Base-by-base conservation (phyloP, 2,888 invertebrate genomes). In the Hydriomena furcata region DNA sequence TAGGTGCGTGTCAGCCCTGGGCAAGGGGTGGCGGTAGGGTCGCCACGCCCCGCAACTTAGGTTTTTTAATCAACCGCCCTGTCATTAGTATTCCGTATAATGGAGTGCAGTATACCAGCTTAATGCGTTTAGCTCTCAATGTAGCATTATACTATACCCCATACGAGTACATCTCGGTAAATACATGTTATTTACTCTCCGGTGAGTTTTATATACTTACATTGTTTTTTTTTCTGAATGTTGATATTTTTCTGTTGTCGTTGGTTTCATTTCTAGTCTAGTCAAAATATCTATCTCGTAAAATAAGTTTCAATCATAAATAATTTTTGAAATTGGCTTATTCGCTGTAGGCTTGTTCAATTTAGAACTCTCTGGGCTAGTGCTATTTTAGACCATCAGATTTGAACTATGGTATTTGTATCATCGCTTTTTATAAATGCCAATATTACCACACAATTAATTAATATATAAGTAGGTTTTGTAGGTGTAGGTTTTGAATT, bases 1-100 rank as follows among this genome's bases (percentile, higher is more conserved):
- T 0, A 30, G 7, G 5, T 10, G 10, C 6, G 48, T 34, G 54
- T 17, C 58, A 60, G 38, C 62, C 60, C 63, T 48, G 37, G 7
- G 24, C 48, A 47, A 53, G 10, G 48, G 61, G 60, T 53, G 65
- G 61, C 51, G 56, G 58, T 43, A 68, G 72, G 71, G 71, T 61
- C 60, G 76, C 72, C 76, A 65, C 80, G 78, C 80, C 83, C 79
- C 73, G 61, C 76, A 72, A 79, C 83, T 82, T 81, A 80, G 78
- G 80, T 83, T 85, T 84, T 86, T 87, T 87, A 87, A 87, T 87
- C 87, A 87, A 83, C 78, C 83, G 82, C 82, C 82, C 76, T 83
- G 81, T 84, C 86, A 87, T 88, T 88, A 88, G 84, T 84, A 83
- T 79, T 71, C 80, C 63, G 85, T 68, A 83, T 86, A 86, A 85